Evolutionary conservation across 1,140 invertebrate genomes (phyloP).

Genomic region (Bombus cullumanus): DNA sequence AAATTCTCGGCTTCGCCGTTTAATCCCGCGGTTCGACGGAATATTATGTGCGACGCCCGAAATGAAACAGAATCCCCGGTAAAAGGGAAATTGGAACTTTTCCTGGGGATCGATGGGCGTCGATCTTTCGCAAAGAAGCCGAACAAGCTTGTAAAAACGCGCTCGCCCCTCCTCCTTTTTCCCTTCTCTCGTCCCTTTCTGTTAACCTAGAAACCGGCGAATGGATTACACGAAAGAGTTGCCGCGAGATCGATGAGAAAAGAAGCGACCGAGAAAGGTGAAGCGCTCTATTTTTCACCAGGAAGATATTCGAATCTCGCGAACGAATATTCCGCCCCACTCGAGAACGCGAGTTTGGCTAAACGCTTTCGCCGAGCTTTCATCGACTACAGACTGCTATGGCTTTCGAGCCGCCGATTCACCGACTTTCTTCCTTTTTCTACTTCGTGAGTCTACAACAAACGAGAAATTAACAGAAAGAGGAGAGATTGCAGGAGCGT

Average conservation of each 20-base stretch:
- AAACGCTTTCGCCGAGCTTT: background rate
- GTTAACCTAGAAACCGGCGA: background rate
- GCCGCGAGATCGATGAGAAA: conserved; percentile 24
- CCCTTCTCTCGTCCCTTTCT: background rate
- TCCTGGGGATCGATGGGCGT: conserved; percentile 36
- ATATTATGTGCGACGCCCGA: conserved; percentile 41
- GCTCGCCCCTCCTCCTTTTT: background rate
- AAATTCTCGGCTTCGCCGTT: conserved; percentile 38
- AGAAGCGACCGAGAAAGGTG: background rate
- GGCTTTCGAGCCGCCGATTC: background rate
- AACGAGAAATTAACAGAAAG: conserved; percentile 30
- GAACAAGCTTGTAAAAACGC: conserved; percentile 14
- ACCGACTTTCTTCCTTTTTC: background rate
- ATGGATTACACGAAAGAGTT: conserved; percentile 37
- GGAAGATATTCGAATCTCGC: conserved; percentile 5
- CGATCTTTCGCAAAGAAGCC: conserved; percentile 36
- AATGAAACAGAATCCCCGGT: conserved; percentile 47
- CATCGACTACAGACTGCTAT: background rate
- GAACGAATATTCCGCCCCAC: background rate
- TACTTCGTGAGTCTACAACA: too few relatives aligned
- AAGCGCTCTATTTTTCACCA: background rate
- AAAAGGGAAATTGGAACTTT: conserved; percentile 54
- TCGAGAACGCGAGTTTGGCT: background rate
- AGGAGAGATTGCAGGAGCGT: conserved; percentile 1
- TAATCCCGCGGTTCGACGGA: conserved; percentile 38